phyloP scores from a whole-genome alignment of 1,140 invertebrate species.

The Sycophila sp. region DNA sequence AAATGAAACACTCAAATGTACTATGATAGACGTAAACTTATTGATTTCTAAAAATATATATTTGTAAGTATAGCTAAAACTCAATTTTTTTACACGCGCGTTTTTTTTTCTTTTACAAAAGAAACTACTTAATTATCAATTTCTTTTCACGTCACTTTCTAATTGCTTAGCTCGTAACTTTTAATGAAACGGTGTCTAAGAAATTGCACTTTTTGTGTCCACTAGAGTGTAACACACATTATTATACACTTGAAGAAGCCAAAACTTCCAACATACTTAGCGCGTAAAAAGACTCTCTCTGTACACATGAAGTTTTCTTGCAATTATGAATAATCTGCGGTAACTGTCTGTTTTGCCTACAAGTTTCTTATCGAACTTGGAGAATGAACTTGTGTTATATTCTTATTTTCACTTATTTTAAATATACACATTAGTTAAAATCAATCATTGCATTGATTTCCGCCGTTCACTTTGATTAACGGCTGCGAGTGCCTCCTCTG shows the following conservation, averaged over 20 bases:
- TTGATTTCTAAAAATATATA: background rate
- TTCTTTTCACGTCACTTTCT: background rate
- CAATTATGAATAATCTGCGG: slow-evolving; percentile 25
- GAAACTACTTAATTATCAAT: background rate
- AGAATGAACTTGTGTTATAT: background rate
- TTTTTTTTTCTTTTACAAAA: slow-evolving; percentile 2
- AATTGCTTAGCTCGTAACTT: slow-evolving; percentile 2
- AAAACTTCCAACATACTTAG: slow-evolving; percentile 4
- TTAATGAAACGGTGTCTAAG: background rate
- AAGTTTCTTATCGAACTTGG: slow-evolving; percentile 22
- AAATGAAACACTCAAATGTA: slow-evolving; percentile 11
- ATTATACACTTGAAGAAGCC: slow-evolving; percentile 9
- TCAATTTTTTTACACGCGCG: background rate
- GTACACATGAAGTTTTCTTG: slow-evolving; percentile 27
- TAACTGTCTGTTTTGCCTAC: slow-evolving; percentile 24
- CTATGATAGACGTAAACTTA: background rate
- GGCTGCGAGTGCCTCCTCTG: slow-evolving; percentile 83
- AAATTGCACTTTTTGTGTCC: slow-evolving; percentile 9
- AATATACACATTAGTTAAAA: slow-evolving; percentile 30
- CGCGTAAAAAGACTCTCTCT: slow-evolving; percentile 11
- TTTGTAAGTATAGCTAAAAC: background rate
- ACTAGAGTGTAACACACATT: no score
- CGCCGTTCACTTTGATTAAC: slow-evolving; percentile 60
- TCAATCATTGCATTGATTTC: slow-evolving; percentile 55
- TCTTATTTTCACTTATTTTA: slow-evolving; percentile 10